Evolutionary conservation across 2,113 vertebrate genomes (phyloP).

Genomic region (Mormoops blainvillei): DNA sequence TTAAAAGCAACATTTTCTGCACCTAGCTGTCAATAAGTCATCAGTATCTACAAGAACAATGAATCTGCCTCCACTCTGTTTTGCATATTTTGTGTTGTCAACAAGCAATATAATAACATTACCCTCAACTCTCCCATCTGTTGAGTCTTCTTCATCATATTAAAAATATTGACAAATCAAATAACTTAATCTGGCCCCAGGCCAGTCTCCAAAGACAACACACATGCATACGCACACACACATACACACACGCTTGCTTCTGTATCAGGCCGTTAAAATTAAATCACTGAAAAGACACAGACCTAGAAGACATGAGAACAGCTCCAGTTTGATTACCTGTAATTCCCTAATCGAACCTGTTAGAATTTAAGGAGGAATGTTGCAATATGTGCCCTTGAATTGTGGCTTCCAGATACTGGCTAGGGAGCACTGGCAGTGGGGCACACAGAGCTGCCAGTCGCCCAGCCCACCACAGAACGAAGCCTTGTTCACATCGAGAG

Average conservation of each 20-base stretch:
- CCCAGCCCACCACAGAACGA: not conserved
- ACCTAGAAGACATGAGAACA: not conserved
- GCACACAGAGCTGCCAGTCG: not conserved
- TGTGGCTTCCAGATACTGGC: not conserved
- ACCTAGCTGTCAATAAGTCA: not conserved
- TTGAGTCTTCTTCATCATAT: not conserved
- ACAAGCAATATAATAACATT: not conserved
- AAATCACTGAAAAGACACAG: not conserved
- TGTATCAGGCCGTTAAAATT: not conserved
- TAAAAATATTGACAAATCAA: not conserved
- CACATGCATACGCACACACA: not conserved
- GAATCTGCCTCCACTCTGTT: not conserved
- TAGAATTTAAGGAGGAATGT: not conserved
- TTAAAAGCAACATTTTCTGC: not conserved
- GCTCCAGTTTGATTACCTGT: not conserved
- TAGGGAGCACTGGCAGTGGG: not conserved
- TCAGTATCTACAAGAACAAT: not conserved
- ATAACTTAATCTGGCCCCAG: not conserved
- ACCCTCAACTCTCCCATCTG: not conserved
- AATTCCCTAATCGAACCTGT: slow-evolving; percentile 12
- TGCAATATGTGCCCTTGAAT: not conserved
- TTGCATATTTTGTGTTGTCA: not conserved
- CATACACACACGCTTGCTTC: not conserved
- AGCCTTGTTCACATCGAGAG: not conserved
- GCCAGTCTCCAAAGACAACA: not conserved